A percentile compares a stretch with the other conserved stretches of the same genome.
These are phyloP conservation scores for Centropyge bicolor DNA, from an alignment of 2,797 vertebrate species.

Conservation along the genomic window DNA sequence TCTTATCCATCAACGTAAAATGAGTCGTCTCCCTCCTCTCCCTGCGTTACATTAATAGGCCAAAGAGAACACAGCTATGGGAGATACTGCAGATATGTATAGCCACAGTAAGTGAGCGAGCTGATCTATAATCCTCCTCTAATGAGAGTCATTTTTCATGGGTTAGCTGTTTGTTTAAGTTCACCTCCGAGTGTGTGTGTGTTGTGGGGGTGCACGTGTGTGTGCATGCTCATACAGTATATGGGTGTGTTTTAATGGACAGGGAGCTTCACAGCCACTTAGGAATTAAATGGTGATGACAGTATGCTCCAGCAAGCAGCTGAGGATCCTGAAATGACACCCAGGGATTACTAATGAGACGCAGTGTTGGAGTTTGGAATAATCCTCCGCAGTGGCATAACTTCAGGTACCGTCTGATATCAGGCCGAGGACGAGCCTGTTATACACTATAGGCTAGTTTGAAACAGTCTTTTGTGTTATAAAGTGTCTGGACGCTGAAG, in stretches of 20 bases:
- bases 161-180: conserved; percentile 37
- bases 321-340: conserved; percentile 57
- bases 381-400: conserved; percentile 44
- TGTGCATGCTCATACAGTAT: neutral
- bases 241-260: conserved; percentile 60
- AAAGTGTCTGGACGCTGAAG: neutral
- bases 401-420: conserved; percentile 12
- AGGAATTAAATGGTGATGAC: conserved; percentile 59
- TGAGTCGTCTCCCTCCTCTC: neutral
- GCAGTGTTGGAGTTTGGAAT: conserved; percentile 33
- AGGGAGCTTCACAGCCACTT: conserved; percentile 61
- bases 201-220: neutral
- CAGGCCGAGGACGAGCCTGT: neutral
- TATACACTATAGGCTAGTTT: neutral
- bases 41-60: conserved; percentile 20
- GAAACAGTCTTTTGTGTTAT: neutral
- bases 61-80: neutral
- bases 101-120: conserved; percentile 42
- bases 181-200: conserved; percentile 30
- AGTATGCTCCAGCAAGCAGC: conserved; percentile 54
- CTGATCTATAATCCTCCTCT: conserved; percentile 51
- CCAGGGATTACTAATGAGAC: conserved; percentile 64
- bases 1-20: conserved; percentile 12
- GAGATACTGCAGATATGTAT: conserved; percentile 25
- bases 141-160: conserved; percentile 67